Percentiles rank a stretch among this genome's conserved stretches.
Evolutionary conservation across 1,140 invertebrate genomes (phyloP).

Genomic region (Asbolus verrucosus): DNA sequence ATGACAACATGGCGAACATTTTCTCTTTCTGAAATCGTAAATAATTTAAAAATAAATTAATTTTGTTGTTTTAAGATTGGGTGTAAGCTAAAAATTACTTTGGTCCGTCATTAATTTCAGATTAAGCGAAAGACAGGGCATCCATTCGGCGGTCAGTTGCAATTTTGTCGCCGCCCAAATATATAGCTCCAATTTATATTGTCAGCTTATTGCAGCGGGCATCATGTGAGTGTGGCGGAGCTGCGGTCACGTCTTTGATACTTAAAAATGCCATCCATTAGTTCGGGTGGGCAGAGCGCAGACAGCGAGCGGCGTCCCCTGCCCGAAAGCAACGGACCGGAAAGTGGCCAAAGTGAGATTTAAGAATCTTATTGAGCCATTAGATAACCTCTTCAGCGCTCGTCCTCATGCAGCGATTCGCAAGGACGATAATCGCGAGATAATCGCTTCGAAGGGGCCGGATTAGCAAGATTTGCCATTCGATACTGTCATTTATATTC

Average conservation of each 20-base stretch:
- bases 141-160: too few relatives aligned
- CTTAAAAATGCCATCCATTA: conserved; percentile 40
- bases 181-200: neutral
- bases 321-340: conserved; percentile 30
- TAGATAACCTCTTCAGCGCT: conserved; percentile 47
- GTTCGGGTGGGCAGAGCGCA: conserved; percentile 6
- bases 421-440: conserved; percentile 55
- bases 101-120: too few relatives aligned
- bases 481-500: conserved; percentile 62
- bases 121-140: too few relatives aligned
- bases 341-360: conserved; percentile 60
- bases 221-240: too few relatives aligned
- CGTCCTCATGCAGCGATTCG: conserved; percentile 29
- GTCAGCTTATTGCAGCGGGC: conserved; percentile 22
- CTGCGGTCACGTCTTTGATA: conserved; percentile 18
- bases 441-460: conserved; percentile 52
- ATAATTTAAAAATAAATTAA: too few relatives aligned
- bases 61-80: too few relatives aligned
- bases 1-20: too few relatives aligned
- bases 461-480: conserved; percentile 61
- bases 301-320: conserved; percentile 6
- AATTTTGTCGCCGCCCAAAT: too few relatives aligned
- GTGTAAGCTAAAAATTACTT: too few relatives aligned
- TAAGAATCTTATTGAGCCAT: conserved; percentile 59
- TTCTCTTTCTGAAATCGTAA: too few relatives aligned